phyloP scores from a whole-genome alignment of 2,113 vertebrate species.

The Pogonocichla stellata region DNA sequence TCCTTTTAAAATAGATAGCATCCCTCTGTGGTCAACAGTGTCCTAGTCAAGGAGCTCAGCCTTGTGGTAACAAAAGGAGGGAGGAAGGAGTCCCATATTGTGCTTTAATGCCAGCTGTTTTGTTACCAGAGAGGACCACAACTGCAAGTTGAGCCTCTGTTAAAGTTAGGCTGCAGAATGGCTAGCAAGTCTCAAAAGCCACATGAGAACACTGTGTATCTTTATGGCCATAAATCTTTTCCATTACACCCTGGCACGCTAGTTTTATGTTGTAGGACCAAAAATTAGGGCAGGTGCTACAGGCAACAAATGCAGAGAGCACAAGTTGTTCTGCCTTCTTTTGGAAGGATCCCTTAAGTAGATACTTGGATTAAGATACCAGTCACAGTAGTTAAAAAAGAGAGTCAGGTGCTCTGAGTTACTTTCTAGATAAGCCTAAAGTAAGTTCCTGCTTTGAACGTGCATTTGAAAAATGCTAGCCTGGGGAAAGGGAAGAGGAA shows the following conservation, averaged over 20 bases:
- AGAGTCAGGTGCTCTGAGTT: neutral
- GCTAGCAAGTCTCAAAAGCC: neutral
- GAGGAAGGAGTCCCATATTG: neutral
- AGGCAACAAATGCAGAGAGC: neutral
- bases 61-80: neutral
- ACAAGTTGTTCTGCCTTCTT: neutral
- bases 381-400: neutral
- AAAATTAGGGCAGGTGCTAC: neutral
- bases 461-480: neutral
- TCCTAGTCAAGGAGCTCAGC: neutral
- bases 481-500: neutral
- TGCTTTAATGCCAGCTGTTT: neutral
- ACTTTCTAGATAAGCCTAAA: neutral
- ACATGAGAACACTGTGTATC: neutral
- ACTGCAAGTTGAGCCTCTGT: neutral
- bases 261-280: neutral
- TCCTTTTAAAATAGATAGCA: neutral
- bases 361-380: neutral
- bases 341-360: neutral
- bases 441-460: neutral
- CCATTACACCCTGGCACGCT: neutral
- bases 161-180: neutral
- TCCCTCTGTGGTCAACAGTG: neutral
- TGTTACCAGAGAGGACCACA: neutral
- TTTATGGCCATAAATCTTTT: neutral